phyloP scores from a whole-genome alignment of 2,113 vertebrate species.

The Suricata suricatta region DNA sequence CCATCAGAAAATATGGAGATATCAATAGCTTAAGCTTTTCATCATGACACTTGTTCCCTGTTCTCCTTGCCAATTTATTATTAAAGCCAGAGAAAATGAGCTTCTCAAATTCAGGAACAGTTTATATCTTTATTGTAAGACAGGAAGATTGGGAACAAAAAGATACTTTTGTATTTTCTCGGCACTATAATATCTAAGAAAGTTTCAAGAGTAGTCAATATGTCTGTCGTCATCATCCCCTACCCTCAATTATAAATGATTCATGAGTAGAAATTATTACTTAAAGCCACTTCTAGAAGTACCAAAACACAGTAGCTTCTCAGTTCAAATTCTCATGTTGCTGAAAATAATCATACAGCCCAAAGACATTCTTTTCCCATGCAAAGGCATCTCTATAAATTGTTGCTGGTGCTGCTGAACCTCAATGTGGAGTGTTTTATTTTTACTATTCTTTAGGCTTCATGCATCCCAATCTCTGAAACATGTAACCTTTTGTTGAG shows the following conservation, averaged over 20 bases:
- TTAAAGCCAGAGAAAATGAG: constrained; percentile 52
- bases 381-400: neutral
- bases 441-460: neutral
- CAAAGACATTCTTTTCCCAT: neutral
- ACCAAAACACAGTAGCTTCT: neutral
- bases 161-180: neutral
- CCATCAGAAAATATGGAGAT: neutral
- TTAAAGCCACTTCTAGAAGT: neutral
- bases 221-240: neutral
- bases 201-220: neutral
- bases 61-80: constrained; percentile 34
- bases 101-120: constrained; percentile 34
- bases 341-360: neutral
- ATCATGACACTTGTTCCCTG: neutral
- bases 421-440: neutral
- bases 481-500: neutral
- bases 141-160: neutral
- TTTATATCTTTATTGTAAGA: constrained; percentile 47
- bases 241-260: constrained; percentile 21
- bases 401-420: neutral
- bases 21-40: constrained; percentile 18
- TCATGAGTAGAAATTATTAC: constrained; percentile 42
- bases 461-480: neutral
- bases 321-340: neutral
- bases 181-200: neutral